Evolutionary conservation across 2,113 vertebrate genomes (phyloP), one percentile per base, ranked within the genome.

Genomic region (Silurus asotus): DNA sequence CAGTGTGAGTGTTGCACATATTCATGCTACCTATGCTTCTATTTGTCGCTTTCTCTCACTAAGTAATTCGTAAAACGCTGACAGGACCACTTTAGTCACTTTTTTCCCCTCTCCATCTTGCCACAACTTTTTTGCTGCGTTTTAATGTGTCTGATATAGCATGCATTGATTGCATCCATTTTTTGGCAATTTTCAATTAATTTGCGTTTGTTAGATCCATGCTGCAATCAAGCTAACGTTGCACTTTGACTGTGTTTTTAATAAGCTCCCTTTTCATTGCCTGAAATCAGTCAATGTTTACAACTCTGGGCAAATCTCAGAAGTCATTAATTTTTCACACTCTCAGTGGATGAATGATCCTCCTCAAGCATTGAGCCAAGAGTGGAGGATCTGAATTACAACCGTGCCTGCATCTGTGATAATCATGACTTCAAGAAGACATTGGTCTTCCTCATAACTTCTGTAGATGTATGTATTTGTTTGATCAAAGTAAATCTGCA

Each of bases 271-370:
- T 37, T 19, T 53, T 74, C 61, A 37, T 59, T 69, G 28, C 53
- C 61, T 49, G 53, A 87, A 78, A 87, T 84, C 79, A 61, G 70
- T 84, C 74, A 75, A 70, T 69, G 82, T 74, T 76, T 45, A 69
- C 51, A 87, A 72, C 56, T 84, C 28, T 51, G 45, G 62, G n/a
- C 51, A 56, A n/a, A 53, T 67, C 65, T 84, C 23, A 76, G 25
- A 56, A 58, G 19, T 58, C 82, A 48, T 78, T 74, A 61, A 77
- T 65, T 88, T 28, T 6, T 84, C 13, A n/a, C 28, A 53, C 37
- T 85, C 28, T 81, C 49, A 81, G 61, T 64, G 65, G 53, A 62
- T 25, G 37, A 61, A 75, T 67, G 74, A 76, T 58, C 51, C 62
- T 83, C 7, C 70, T 82, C 8, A 62, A 51, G 56, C 37, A 70